Evolutionary conservation across 2,113 vertebrate genomes (phyloP), one percentile per base, ranked within the genome.

Genomic region (Bubo scandiacus): DNA sequence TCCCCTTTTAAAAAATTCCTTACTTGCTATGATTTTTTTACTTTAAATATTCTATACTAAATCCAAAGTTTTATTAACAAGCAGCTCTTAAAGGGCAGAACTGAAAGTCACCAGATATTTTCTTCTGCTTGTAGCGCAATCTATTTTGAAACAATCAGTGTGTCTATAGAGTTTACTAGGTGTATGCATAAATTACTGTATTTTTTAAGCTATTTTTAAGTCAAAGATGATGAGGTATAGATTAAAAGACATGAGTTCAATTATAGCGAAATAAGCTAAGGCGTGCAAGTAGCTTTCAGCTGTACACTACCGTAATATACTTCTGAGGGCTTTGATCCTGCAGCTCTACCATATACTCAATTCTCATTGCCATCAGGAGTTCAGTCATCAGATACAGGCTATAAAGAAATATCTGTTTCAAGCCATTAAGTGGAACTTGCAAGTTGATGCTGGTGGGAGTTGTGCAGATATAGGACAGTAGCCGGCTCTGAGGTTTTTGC

Each of bases 401-500:
- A 45, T 34, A 78, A 74, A 81, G 86, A 55, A 45, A 52, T 22
- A 71, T 9, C 26, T 32, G 51, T 73, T 92, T 88, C 79, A 86
- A 90, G 38, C 20, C 62, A 81, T 66, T 83, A 62, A 81, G 59
- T 3, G 3, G 11, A 84, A 10, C 13, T 52, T 78, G 72, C 34
- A 93, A 66, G n/a, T 12, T 47, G 38, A 83, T 83, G 59, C 63
- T 81, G 65, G 55, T 59, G 72, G 75, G 45, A 90, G 72, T 47
- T 83, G 42, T 42, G 23, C 54, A 92, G 67, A 51, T 70, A 90
- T 4, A 43, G 65, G 83, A 89, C 67, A 84, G 92, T 78, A 92
- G 90, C 93, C 83, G 68, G 32, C 67, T 86, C 49, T 88, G 71
- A 88, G 72, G 42, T 74, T 96, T 94, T 86, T 67, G 47, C 26